Percentiles rank a stretch among this genome's conserved stretches.
Evolutionary conservation across 2,888 invertebrate species (phyloP).

Genomic region (Adelphocoris suturalis): DNA sequence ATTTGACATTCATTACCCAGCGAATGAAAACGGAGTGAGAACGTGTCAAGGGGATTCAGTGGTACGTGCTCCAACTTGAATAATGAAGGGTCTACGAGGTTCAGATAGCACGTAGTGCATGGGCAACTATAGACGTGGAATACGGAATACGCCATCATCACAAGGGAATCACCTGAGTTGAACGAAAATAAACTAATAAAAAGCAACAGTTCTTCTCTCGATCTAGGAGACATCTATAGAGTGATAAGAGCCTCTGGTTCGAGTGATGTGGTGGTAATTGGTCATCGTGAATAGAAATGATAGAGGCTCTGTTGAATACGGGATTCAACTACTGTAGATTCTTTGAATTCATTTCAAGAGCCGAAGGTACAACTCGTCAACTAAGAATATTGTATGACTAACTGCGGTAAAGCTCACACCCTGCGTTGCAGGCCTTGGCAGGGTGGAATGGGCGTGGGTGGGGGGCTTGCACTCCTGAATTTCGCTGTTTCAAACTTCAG

Average conservation of each 20-base stretch:
- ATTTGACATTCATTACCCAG: slow-evolving; percentile 36
- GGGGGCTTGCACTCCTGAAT: too few relatives aligned
- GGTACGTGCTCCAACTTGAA: slow-evolving; percentile 14
- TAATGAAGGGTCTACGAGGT: slow-evolving; percentile 23
- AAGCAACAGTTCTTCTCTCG: neutral
- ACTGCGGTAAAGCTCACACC: too few relatives aligned
- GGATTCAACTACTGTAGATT: neutral
- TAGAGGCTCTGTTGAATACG: neutral
- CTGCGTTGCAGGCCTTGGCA: too few relatives aligned
- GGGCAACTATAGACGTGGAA: slow-evolving; percentile 36
- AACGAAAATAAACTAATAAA: neutral
- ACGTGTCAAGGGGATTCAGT: slow-evolving; percentile 23
- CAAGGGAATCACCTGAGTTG: slow-evolving; percentile 19
- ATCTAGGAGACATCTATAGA: neutral
- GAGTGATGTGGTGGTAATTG: neutral
- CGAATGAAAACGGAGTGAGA: slow-evolving; percentile 39
- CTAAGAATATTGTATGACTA: too few relatives aligned
- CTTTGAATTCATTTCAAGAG: neutral
- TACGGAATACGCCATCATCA: slow-evolving; percentile 16
- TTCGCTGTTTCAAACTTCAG: too few relatives aligned
- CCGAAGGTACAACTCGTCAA: neutral
- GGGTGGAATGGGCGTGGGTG: too few relatives aligned
- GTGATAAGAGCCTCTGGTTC: neutral
- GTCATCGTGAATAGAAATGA: neutral
- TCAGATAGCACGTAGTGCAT: slow-evolving; percentile 32